phyloP scores from a whole-genome alignment of 2,113 vertebrate genomes.

The Grus americana region DNA sequence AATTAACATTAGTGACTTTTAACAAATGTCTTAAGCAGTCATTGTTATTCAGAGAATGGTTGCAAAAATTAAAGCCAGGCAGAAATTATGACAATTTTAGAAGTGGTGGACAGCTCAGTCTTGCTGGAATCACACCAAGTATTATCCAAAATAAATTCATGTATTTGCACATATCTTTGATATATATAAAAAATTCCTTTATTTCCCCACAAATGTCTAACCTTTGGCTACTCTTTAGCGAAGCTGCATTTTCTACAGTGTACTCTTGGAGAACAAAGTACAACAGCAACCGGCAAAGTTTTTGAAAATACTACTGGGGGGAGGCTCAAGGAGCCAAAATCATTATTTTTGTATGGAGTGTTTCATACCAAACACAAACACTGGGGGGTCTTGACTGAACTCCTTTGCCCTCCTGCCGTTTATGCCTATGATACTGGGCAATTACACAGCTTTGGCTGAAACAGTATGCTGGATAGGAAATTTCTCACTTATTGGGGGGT shows the following conservation, averaged over 20 bases:
- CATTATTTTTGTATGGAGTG: conserved; percentile 72
- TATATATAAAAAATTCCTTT: background rate
- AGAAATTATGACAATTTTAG: background rate
- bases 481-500: conserved; percentile 30
- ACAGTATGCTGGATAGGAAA: conserved; percentile 9
- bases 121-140: background rate
- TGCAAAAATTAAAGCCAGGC: background rate
- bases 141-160: background rate
- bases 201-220: background rate
- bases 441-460: conserved; percentile 61
- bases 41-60: conserved; percentile 8
- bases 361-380: conserved; percentile 69
- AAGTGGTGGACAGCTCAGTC: background rate
- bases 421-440: conserved; percentile 58
- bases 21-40: background rate
- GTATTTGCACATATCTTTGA: background rate
- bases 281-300: conserved; percentile 51
- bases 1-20: conserved; percentile 55
- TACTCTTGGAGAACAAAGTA: conserved; percentile 54
- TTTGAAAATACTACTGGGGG: conserved; percentile 48
- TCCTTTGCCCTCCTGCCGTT: conserved; percentile 54
- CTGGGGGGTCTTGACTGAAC: conserved; percentile 63
- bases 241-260: conserved; percentile 35
- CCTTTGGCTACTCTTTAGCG: conserved; percentile 45
- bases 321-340: conserved; percentile 63